A percentile compares a stretch with the other conserved stretches of the same genome.
Evolutionary conservation across 2,888 invertebrate genomes (phyloP).

Genomic region (Sesia apiformis): DNA sequence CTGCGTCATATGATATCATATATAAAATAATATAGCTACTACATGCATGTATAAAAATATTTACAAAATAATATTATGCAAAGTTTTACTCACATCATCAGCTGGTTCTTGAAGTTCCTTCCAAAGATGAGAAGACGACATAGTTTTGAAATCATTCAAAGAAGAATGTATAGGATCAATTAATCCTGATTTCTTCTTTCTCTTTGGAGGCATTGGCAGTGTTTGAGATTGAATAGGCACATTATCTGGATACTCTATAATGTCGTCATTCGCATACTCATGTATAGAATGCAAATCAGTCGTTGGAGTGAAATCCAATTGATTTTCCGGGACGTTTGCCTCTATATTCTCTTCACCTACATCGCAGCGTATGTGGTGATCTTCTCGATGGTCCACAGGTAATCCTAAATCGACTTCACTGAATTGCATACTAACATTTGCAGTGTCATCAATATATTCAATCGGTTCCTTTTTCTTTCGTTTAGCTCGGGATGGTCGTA

Average conservation of each 20-base stretch:
- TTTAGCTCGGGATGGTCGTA: slow-evolving; percentile 72
- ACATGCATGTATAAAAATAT: no score
- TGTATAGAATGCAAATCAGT: slow-evolving; percentile 57
- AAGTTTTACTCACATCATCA: slow-evolving; percentile 52
- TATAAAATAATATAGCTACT: no score
- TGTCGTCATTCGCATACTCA: slow-evolving; percentile 66
- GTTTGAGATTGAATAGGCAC: slow-evolving; percentile 57
- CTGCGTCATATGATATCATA: no score
- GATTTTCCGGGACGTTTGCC: slow-evolving; percentile 33
- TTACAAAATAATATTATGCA: no score
- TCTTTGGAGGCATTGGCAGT: slow-evolving; percentile 61
- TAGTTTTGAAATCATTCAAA: slow-evolving; percentile 44
- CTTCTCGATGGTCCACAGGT: slow-evolving; percentile 63
- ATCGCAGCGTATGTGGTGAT: slow-evolving; percentile 26
- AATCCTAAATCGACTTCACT: slow-evolving; percentile 57
- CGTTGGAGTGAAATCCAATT: slow-evolving; percentile 47
- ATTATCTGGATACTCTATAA: slow-evolving; percentile 70
- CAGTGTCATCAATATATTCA: slow-evolving; percentile 57
- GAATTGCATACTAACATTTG: slow-evolving; percentile 57
- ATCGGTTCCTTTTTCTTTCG: slow-evolving; percentile 58
- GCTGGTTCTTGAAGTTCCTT: slow-evolving; percentile 34
- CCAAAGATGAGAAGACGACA: slow-evolving; percentile 35
- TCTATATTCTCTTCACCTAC: slow-evolving; percentile 28
- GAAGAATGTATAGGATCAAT: slow-evolving; percentile 49
- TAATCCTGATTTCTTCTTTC: slow-evolving; percentile 46